Evolutionary conservation across 2,113 vertebrate genomes (phyloP), one percentile per base, ranked within the genome.

Genomic region (Muntiacus muntjak): DNA sequence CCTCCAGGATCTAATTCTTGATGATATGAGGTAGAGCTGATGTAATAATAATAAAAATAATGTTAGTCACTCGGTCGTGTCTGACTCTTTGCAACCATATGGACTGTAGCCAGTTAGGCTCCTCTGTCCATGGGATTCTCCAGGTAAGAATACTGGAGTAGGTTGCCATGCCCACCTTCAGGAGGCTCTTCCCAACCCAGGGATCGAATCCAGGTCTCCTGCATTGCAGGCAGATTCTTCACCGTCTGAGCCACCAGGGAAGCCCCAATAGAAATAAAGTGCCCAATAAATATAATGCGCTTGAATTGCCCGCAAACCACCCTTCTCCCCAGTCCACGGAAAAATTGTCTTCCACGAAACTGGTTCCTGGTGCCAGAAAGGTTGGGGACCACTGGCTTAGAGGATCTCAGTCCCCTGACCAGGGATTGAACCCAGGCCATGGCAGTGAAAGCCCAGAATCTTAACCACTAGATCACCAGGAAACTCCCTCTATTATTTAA

Each of bases 161-260:
- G n/a, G 67, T 71, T 40, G 67, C 19, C 67, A 23, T 71, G n/a
- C n/a, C n/a, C 10, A 40, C 67, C 67, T 71, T 71, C 67, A 71
- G n/a, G n/a, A 71, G 19, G 67, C 12, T 71, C 67, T 71, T 71
- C 19, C 19, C 67, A 71, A 71, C 67, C 10, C 67, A 71, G 67
- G n/a, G 67, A 40, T 40, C 0, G 10, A 40, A 71, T 21, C n/a
- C 0, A 1, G 67, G n/a, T 71, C n/a, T 71, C 19, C n/a, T 71
- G n/a, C 67, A 71, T 40, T 40, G n/a, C 19, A 71, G 67, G 19
- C 67, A 71, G 19, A 71, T 71, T 40, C 10, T 71, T 71, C 12
- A 71, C n/a, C 0, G 5, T 40, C n/a, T 71, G 67, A 71, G 67
- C n/a, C 67, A 40, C n/a, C 11, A 36, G 36, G 67, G 19, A 40